These are phyloP conservation scores for Idaea biselata DNA, from an alignment of 2,888 invertebrate species.

Conservation along the genomic window DNA sequence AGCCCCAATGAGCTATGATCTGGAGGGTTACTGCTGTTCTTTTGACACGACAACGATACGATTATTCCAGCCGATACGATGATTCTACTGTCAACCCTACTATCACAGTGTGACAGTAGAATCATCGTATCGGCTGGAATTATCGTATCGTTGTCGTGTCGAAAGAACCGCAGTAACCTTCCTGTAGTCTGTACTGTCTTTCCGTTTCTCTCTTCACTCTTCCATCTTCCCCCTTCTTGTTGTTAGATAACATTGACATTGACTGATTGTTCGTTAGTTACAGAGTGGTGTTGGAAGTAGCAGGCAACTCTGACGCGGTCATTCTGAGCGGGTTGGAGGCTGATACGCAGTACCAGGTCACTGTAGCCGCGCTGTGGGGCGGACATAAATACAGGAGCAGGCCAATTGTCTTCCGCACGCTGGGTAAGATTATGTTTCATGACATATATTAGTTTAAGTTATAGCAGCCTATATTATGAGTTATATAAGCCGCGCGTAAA, in stretches of 20 bases:
- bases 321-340: slow-evolving; percentile 90
- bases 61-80: too few species aligned
- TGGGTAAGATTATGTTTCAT: slow-evolving; percentile 80
- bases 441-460: not conserved
- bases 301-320: slow-evolving; percentile 93
- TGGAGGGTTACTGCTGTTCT: too few species aligned
- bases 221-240: slow-evolving; percentile 47
- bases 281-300: slow-evolving; percentile 95
- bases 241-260: slow-evolving; percentile 72
- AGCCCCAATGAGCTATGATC: too few species aligned
- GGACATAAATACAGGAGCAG: slow-evolving; percentile 91
- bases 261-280: slow-evolving; percentile 89
- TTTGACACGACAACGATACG: too few species aligned
- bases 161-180: too few species aligned
- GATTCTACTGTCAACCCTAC: too few species aligned
- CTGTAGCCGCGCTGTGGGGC: slow-evolving; percentile 91
- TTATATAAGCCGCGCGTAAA: too few species aligned
- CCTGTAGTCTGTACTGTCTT: not conserved
- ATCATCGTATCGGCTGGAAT: too few species aligned
- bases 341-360: slow-evolving; percentile 93
- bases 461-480: not conserved
- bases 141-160: too few species aligned
- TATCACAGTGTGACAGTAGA: too few species aligned
- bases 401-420: slow-evolving; percentile 93
- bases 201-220: slow-evolving; percentile 43